Conservation (phyloP, 64 coral and sea anemone species). For the Montipora cactus region DNA sequence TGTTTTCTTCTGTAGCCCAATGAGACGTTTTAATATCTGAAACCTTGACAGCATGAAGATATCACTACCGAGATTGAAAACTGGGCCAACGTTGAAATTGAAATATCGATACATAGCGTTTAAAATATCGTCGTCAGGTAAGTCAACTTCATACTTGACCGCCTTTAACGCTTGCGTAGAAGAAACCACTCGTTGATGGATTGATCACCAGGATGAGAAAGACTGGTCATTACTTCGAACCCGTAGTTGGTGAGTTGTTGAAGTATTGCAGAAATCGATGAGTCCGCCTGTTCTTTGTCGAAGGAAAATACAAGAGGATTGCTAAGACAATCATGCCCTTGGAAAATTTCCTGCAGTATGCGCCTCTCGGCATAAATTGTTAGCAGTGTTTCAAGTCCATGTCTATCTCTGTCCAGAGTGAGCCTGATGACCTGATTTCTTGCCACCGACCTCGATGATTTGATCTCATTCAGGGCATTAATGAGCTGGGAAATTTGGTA, state of each 20-base stretch:
- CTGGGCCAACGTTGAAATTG: too few relatives aligned
- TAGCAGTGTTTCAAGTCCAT: slow-evolving; percentile 35
- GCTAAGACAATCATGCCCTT: background rate
- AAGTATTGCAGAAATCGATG: slow-evolving; percentile 28
- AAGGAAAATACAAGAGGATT: slow-evolving; percentile 29
- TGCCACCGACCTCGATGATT: slow-evolving; percentile 25
- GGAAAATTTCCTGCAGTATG: slow-evolving; percentile 21
- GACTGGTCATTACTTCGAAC: slow-evolving; percentile 46
- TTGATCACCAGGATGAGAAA: slow-evolving; percentile 43
- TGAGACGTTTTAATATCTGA: too few relatives aligned
- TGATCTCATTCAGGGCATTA: slow-evolving; percentile 48
- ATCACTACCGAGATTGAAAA: too few relatives aligned
- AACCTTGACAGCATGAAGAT: too few relatives aligned
- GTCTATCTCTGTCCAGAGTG: slow-evolving; percentile 19
- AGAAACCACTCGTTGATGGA: slow-evolving; percentile 52
- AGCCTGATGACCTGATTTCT: slow-evolving; percentile 59
- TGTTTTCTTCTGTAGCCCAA: too few relatives aligned
- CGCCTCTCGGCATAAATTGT: slow-evolving; percentile 18
- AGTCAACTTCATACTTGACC: too few relatives aligned
- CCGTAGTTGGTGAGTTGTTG: slow-evolving; percentile 41
- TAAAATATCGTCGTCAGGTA: too few relatives aligned
- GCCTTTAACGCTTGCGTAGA: background rate
- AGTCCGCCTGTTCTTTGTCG: slow-evolving; percentile 38
- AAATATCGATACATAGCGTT: too few relatives aligned
- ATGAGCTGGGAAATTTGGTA: slow-evolving; percentile 69